Base-by-base conservation (phyloP, 2,888 invertebrate species). In the Thecocarcelia acutangulata region DNA sequence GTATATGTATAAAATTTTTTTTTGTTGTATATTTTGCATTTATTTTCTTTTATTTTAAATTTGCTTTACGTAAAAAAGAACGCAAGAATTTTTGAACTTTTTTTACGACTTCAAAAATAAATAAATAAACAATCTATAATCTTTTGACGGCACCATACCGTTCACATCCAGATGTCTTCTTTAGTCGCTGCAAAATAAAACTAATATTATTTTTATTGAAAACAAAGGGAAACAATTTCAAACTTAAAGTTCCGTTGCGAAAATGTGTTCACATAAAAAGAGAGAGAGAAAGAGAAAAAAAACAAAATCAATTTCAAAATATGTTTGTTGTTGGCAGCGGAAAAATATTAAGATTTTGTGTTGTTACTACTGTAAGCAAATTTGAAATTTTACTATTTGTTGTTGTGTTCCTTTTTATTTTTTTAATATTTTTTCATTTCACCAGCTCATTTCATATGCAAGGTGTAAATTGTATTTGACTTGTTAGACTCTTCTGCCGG, bases 391-490 rank as follows among this genome's bases (percentile, higher is more conserved):
- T 44, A 42, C 52, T 59, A 17, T 50, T 50, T 24, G 15, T 6
- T 63, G 11, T 61, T 48, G 33, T 33, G 5, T 1, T 33, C 24
- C 24, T 24, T 24, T n/a, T n/a, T n/a, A n/a, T n/a, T n/a, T n/a
- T n/a, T n/a, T n/a, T n/a, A n/a, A 59, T 56, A 37, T 40, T 63
- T 33, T 69, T 24, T 44, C 19, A 40, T 61, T 56, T 56, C 56
- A 64, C 63, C 42, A 70, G 58, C 74, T 74, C 59, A 78, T 82
- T 82, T 74, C 59, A 78, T 78, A 78, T 82, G 64, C 82, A 75
- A 82, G 78, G 78, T 78, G 77, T 74, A 78, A 82, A 82, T 82
- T 78, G 64, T 78, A 59, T 72, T 70, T 61, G 28, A 17, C 58
- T 63, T 19, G 28, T 37, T 17, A 19, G 42, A n/a, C 42, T 61